phyloP scores from a whole-genome alignment of 2,888 invertebrate genomes.

The Papilio gigon region DNA sequence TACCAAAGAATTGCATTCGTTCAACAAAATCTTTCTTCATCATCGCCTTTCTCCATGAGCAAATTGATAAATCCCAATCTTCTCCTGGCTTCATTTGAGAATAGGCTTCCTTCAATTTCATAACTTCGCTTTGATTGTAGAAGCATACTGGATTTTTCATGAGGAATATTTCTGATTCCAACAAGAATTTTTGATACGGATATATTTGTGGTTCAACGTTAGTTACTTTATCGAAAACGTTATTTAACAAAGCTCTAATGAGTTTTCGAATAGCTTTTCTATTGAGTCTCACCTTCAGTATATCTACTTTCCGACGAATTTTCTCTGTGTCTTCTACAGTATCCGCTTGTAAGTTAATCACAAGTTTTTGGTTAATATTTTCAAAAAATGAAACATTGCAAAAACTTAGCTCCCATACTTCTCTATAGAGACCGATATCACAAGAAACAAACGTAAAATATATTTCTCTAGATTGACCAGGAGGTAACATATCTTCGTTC shows the following conservation, averaged over 20 bases:
- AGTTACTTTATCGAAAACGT: conserved; percentile 56
- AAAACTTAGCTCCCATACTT: conserved; percentile 77
- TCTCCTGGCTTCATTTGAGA: conserved; percentile 58
- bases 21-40: conserved; percentile 66
- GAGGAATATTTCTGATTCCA: conserved; percentile 70
- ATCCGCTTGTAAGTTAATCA: conserved; percentile 66
- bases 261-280: conserved; percentile 56
- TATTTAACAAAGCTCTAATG: conserved; percentile 53
- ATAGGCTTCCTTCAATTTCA: conserved; percentile 61
- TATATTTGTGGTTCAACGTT: conserved; percentile 59
- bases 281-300: conserved; percentile 57
- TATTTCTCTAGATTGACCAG: conserved; percentile 73
- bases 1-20: conserved; percentile 66
- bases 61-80: conserved; percentile 68
- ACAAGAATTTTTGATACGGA: conserved; percentile 66
- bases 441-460: conserved; percentile 76
- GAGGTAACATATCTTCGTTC: conserved; percentile 78
- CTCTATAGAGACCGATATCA: conserved; percentile 65
- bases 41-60: conserved; percentile 67
- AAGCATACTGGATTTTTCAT: conserved; percentile 74
- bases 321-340: conserved; percentile 57
- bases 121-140: conserved; percentile 74
- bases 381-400: conserved; percentile 71
- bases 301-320: conserved; percentile 52
- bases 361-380: conserved; percentile 56